Conservation (phyloP, 2,797 vertebrate species). For the Pangasius djambal region DNA sequence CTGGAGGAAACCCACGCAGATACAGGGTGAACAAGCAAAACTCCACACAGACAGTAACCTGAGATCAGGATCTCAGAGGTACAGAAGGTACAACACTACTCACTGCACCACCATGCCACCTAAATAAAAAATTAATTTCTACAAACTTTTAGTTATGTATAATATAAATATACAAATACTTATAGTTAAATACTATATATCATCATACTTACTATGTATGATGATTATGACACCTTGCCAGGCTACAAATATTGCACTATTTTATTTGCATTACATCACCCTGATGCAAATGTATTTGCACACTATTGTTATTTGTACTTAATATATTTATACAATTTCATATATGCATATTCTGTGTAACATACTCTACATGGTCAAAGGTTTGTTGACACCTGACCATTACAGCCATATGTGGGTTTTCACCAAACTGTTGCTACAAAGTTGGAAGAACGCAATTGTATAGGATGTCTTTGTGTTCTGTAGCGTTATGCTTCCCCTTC, state of each 20-base stretch:
- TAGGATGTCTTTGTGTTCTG: background rate
- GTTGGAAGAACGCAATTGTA: background rate
- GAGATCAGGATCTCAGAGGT: background rate
- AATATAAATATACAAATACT: background rate
- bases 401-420: background rate
- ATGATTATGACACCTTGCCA: background rate
- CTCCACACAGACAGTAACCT: background rate
- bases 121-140: background rate
- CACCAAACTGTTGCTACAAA: background rate
- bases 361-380: slow-evolving; percentile 7
- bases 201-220: background rate
- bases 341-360: background rate
- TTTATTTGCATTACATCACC: background rate
- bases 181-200: background rate
- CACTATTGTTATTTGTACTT: background rate
- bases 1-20: background rate
- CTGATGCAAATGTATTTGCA: background rate
- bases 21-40: background rate
- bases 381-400: slow-evolving; percentile 21
- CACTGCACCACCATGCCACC: background rate
- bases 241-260: background rate
- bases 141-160: no score
- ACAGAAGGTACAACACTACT: background rate
- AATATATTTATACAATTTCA: background rate
- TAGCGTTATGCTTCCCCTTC: background rate